These are phyloP conservation scores for Cuniculus paca DNA, from an alignment of 2,797 vertebrate genomes.

Conservation along the genomic window DNA sequence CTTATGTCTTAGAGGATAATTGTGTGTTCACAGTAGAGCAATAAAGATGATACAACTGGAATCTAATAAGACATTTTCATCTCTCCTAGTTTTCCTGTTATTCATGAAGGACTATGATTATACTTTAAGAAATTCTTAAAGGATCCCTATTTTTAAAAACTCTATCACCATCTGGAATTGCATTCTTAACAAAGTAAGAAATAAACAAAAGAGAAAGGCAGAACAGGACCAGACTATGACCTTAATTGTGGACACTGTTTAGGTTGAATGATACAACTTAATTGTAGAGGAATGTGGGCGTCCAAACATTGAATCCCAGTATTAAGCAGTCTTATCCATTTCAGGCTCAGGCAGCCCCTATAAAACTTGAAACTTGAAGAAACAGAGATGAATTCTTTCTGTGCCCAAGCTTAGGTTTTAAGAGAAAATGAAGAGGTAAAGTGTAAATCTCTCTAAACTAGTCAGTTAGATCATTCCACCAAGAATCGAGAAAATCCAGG, in stretches of 20 bases:
- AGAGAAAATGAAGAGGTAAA: slow-evolving; percentile 31
- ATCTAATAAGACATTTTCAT: slow-evolving; percentile 20
- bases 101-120: background rate
- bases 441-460: background rate
- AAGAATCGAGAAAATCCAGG: background rate
- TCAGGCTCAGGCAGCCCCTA: background rate
- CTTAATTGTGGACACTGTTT: background rate
- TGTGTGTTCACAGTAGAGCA: background rate
- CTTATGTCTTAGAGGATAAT: slow-evolving; percentile 22
- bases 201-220: background rate
- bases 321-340: background rate
- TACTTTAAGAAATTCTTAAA: background rate
- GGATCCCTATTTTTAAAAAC: background rate
- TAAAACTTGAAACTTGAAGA: background rate
- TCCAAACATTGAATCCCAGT: background rate
- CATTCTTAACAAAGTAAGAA: background rate
- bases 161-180: background rate
- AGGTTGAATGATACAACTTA: background rate
- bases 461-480: background rate
- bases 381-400: background rate
- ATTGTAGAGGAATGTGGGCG: background rate
- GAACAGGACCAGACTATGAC: background rate
- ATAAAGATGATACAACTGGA: background rate
- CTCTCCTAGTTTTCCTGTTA: background rate
- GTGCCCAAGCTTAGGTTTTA: background rate